Evolutionary conservation across 2,113 vertebrate species (phyloP), one percentile per base, ranked within the genome.

Genomic region (Pseudolaguvia tuberculata): DNA sequence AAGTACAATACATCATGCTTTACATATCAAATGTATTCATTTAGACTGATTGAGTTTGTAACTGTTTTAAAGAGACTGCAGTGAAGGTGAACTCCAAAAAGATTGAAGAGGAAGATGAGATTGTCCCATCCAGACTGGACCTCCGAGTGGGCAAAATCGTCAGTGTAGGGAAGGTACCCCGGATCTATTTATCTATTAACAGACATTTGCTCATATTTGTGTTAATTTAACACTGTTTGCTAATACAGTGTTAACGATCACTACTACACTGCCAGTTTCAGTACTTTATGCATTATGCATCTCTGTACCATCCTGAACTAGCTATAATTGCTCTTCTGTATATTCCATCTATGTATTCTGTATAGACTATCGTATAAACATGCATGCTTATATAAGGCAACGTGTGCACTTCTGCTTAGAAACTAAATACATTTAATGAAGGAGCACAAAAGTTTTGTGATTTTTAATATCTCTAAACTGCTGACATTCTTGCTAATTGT

Each of bases 141-240:
- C 92, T 99, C 75, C 91, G 97, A 0, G 94, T 99, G 23, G 97
- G 97, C n/a, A 97, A 89, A 86, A 75, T 99, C 74, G 53, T 96
- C 86, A 92, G 92, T 0, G 94, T 98, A 81, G 94, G 93, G 23
- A 96, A 94, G 93, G 96, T 97, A 85, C 3, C 23, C 29, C 4
- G 4, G 2, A 27, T 67, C 4, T 67, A 50, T 67, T 7, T 9
- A 42, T n/a, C n/a, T n/a, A n/a, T 48, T 50, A 15, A 21, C 21
- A 50, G 18, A 4, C 48, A 68, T 6, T 42, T 42, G 35, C 23
- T 62, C 5, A 20, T n/a, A n/a, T 42, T 21, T 39, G 5, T 39
- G 11, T 29, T 50, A 20, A 52, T 0, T 70, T 13, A 35, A 21
- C 52, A 69, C 18, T 53, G 27, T 21, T 5, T 53, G 29, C 35